phyloP scores from a whole-genome alignment of 2,113 vertebrate species.

The Vimba vimba region DNA sequence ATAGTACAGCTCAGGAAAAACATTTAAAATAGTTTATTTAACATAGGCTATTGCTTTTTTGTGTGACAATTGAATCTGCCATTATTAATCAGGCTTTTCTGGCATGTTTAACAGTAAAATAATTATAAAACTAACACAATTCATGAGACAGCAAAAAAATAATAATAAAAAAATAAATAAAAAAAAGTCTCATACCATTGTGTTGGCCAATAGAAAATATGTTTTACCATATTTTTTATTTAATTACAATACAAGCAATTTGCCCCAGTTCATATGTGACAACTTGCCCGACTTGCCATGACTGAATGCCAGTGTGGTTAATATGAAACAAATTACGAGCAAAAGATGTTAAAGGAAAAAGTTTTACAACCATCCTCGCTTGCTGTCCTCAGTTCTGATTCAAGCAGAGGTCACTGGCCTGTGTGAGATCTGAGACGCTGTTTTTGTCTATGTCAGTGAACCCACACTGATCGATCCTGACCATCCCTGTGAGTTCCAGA shows the following conservation, averaged over 20 bases:
- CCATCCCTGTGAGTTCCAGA: background rate
- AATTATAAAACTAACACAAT: background rate
- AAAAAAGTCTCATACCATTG: background rate
- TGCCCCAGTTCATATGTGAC: background rate
- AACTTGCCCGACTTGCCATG: background rate
- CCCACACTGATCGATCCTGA: background rate
- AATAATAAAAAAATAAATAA: no score
- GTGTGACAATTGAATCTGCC: background rate
- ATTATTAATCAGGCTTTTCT: background rate
- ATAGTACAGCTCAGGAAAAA: background rate
- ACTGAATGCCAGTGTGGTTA: no score
- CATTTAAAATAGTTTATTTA: background rate
- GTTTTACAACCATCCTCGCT: background rate
- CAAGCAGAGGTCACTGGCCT: background rate
- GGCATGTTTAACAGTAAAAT: background rate
- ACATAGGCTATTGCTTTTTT: background rate
- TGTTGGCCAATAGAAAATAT: background rate
- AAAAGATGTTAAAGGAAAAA: no score
- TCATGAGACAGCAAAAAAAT: background rate
- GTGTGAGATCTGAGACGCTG: background rate
- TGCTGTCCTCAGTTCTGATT: background rate
- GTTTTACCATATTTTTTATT: background rate
- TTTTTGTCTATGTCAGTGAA: conserved; percentile 4
- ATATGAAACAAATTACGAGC: no score
- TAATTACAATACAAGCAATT: background rate